These are phyloP conservation scores for Herpetotheres cachinnans DNA, from an alignment of 2,113 vertebrate species.

Conservation along the genomic window DNA sequence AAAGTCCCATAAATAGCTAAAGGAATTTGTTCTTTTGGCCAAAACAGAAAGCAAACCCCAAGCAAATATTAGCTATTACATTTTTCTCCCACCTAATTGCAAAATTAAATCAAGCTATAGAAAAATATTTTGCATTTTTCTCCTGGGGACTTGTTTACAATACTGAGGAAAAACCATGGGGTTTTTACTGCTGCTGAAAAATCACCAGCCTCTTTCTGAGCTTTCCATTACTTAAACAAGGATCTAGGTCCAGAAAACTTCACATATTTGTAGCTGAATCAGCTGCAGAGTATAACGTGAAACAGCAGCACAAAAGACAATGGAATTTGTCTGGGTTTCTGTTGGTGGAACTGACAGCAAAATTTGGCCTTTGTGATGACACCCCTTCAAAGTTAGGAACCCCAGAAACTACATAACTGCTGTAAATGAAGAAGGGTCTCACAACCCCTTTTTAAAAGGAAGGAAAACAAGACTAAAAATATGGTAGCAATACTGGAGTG, in stretches of 20 bases:
- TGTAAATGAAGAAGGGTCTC: not conserved
- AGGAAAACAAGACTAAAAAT: not conserved
- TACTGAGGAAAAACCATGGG: not conserved
- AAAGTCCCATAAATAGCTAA: not conserved
- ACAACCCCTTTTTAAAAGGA: not conserved
- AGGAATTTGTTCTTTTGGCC: not conserved
- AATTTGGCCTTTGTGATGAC: not conserved
- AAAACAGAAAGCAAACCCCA: not conserved
- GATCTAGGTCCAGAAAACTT: not conserved
- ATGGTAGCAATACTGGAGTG: not conserved
- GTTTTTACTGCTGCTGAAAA: not conserved
- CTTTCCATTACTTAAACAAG: not conserved
- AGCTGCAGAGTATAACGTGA: not conserved
- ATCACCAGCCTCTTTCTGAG: not conserved
- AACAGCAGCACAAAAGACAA: not conserved
- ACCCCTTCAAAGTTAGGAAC: not conserved
- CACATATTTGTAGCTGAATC: not conserved
- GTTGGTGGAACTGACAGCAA: not conserved
- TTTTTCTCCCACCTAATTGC: not conserved
- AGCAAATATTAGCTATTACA: not conserved
- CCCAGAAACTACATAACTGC: not conserved
- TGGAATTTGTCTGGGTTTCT: not conserved
- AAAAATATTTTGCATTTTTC: slow-evolving; percentile 13
- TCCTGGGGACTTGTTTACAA: not conserved
- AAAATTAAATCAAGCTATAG: not conserved